These are phyloP conservation scores for Helicolenus hilgendorfi DNA, from an alignment of 2,797 vertebrate genomes.

Conservation along the genomic window DNA sequence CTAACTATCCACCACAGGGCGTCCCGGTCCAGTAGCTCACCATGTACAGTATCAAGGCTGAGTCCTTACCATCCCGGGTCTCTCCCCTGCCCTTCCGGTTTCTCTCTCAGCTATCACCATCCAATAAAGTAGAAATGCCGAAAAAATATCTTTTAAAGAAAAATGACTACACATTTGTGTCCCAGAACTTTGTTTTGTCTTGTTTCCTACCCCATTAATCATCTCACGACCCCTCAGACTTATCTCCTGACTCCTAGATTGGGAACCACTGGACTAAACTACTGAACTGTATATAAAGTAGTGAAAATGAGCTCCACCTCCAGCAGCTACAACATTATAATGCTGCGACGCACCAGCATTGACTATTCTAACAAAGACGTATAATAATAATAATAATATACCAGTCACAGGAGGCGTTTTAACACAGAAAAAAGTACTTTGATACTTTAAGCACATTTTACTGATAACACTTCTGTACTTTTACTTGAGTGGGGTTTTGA, in stretches of 20 bases:
- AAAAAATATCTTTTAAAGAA: neutral
- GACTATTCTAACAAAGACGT: neutral
- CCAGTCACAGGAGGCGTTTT: neutral
- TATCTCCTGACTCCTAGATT: neutral
- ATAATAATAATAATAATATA: neutral
- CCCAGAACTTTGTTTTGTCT: neutral
- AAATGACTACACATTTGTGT: neutral
- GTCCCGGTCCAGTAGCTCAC: no score
- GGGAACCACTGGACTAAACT: neutral
- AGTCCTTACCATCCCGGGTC: neutral
- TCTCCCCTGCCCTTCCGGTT: neutral
- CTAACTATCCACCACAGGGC: neutral
- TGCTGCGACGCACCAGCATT: neutral
- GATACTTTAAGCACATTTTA: neutral
- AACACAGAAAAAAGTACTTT: neutral
- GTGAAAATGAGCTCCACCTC: neutral
- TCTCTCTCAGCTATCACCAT: neutral
- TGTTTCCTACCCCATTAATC: conserved; percentile 8
- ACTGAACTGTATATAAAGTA: neutral
- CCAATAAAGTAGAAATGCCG: neutral
- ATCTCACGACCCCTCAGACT: conserved; percentile 3
- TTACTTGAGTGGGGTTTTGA: neutral
- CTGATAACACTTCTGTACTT: neutral
- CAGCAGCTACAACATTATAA: neutral
- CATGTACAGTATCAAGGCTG: neutral